A percentile compares a stretch with the other conserved stretches of the same genome.
Conservation (phyloP, 2,113 vertebrate species). For the Guaruba guarouba region DNA sequence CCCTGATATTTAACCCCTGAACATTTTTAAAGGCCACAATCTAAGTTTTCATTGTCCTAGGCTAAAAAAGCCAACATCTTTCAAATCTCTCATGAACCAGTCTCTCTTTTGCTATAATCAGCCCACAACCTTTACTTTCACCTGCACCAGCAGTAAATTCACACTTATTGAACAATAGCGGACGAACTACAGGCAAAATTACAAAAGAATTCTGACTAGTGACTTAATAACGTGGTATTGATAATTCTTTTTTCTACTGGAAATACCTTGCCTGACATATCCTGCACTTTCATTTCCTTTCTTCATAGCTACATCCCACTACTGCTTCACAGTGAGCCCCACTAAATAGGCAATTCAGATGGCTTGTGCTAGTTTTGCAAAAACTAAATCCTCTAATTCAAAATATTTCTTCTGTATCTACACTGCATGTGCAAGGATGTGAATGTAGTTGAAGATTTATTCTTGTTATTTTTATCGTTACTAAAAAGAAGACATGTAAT, state of each 20-base stretch:
- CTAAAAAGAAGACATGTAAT: background rate
- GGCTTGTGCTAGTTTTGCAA: background rate
- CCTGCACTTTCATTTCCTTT: background rate
- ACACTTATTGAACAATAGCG: background rate
- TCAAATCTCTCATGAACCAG: background rate
- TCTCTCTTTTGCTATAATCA: background rate
- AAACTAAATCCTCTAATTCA: background rate
- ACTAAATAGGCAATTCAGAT: background rate
- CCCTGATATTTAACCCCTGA: background rate
- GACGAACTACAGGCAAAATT: background rate
- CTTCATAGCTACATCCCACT: background rate
- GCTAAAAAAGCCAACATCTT: background rate
- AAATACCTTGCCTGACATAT: background rate
- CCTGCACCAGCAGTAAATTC: background rate
- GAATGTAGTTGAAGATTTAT: background rate
- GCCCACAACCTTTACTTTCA: background rate
- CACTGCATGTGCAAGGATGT: background rate
- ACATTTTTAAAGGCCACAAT: background rate
- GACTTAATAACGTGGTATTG: background rate
- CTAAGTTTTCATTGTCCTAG: background rate
- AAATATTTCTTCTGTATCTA: background rate
- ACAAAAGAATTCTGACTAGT: background rate
- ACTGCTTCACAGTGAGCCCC: background rate
- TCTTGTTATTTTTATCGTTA: background rate
- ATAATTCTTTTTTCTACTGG: background rate